Evolutionary conservation across 2,888 invertebrate genomes (phyloP).

Genomic region (Odontocolon sp.): DNA sequence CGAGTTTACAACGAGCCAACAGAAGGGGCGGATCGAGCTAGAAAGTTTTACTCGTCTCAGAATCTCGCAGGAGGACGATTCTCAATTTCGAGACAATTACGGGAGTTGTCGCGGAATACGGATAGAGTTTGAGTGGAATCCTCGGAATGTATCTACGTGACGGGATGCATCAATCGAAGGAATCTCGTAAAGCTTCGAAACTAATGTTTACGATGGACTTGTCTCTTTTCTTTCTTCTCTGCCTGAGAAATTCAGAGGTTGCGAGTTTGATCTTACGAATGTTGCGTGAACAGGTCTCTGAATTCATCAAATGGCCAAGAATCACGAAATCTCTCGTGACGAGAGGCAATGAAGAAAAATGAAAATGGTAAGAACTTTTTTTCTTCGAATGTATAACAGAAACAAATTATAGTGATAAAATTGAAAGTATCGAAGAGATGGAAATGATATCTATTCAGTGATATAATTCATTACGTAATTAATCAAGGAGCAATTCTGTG

Average conservation of each 20-base stretch:
- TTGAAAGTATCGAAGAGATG: too few species aligned
- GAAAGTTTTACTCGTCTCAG: constrained; percentile 41
- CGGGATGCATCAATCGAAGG: constrained; percentile 29
- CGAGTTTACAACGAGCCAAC: constrained; percentile 44
- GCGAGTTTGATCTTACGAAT: neutral
- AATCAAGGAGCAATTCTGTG: neutral
- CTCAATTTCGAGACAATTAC: constrained; percentile 59
- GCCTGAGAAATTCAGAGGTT: neutral
- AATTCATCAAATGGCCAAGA: constrained; percentile 11
- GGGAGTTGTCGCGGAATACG: constrained; percentile 26
- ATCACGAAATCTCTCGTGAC: constrained; percentile 43
- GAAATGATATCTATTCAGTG: too few species aligned
- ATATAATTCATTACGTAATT: neutral
- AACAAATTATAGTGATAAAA: too few species aligned
- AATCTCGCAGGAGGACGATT: constrained; percentile 55
- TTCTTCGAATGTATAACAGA: neutral
- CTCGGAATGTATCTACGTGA: constrained; percentile 40
- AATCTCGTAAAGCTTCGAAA: neutral
- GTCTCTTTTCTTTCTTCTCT: neutral
- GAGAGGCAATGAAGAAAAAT: neutral
- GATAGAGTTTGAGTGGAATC: constrained; percentile 36
- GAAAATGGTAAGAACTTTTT: neutral
- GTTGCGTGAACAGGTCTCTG: neutral
- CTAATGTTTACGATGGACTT: neutral
- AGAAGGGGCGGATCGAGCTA: constrained; percentile 33